Evolutionary conservation across 2,888 invertebrate species (phyloP), one percentile per base, ranked within the genome.

Genomic region (Scelioninae gen. 2): DNA sequence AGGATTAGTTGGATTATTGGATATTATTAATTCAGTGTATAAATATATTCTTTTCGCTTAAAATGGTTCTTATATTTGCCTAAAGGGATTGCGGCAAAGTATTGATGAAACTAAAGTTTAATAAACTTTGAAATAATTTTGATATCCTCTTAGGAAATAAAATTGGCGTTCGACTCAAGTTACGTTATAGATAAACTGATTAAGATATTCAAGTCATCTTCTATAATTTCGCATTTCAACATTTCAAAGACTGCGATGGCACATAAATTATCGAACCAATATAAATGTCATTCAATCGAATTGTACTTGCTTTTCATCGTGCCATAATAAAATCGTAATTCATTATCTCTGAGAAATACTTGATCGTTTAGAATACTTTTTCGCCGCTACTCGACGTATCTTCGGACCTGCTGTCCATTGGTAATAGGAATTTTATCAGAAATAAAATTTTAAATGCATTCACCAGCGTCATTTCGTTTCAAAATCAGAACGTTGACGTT

Each of bases 261-360:
- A 15, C 46, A 19, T 60, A 46, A 46, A 46, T 48, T 60, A 25
- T 35, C n/a, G 37, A 60, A 46, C 48, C 60, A 60, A 48, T 60
- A 48, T 60, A 37, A 60, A 60, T 19, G 60, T 60, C 60, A 60
- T 60, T 33, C 35, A 60, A 60, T 60, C 31, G 60, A 37, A 60
- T 46, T 37, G 57, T 43, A 18, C 18, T 10, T 46, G 19, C 35
- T 37, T 48, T 60, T 60, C 37, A 13, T 22, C 5, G 31, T 25
- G 19, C 25, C 18, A 48, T 60, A 60, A 60, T 60, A 60, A 60
- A 60, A 60, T 16, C 16, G 16, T 46, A 9, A 46, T 37, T 46
- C 16, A 60, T 46, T 60, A 60, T 60, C 37, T 37, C 16, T 19
- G 22, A 33, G 22, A 58, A 43, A 45, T 45, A 31, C 11, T 25